Evolutionary conservation across 2,888 invertebrate species (phyloP).

Genomic region (Perdita meconis): DNA sequence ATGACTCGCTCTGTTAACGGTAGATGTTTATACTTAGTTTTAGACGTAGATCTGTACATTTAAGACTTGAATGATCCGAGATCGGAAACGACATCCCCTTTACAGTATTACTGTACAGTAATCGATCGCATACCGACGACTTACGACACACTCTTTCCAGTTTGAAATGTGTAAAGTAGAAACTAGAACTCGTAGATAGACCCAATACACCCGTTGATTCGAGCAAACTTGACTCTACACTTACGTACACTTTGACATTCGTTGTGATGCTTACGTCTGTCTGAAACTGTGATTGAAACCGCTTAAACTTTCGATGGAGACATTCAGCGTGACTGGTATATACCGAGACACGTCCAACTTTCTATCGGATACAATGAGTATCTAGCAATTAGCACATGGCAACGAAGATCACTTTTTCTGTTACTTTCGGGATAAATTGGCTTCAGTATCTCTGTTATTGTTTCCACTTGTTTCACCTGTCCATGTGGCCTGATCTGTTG

Average conservation of each 20-base stretch:
- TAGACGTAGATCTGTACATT: neutral
- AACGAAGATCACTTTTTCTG: slow-evolving; percentile 13
- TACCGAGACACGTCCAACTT: neutral
- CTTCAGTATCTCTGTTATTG: slow-evolving; percentile 23
- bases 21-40: slow-evolving; percentile 1
- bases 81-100: slow-evolving; percentile 20
- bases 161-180: slow-evolving; percentile 45
- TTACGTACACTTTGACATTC: slow-evolving; percentile 42
- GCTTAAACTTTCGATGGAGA: slow-evolving; percentile 39
- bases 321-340: slow-evolving; percentile 20
- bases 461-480: slow-evolving; percentile 28
- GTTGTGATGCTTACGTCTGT: slow-evolving; percentile 45
- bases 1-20: slow-evolving; percentile 9
- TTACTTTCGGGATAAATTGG: slow-evolving; percentile 6
- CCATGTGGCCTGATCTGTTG: slow-evolving; percentile 1
- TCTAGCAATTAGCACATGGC: slow-evolving; percentile 7
- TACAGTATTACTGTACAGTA: slow-evolving; percentile 18
- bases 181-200: slow-evolving; percentile 48
- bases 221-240: slow-evolving; percentile 26
- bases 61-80: neutral
- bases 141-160: slow-evolving; percentile 1
- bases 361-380: slow-evolving; percentile 13
- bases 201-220: slow-evolving; percentile 19
- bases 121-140: slow-evolving; percentile 9
- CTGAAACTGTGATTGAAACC: slow-evolving; percentile 31